Percentiles rank a stretch among this genome's conserved stretches.
Conservation (phyloP, 2,113 vertebrate species). For the Psittacus erithacus region DNA sequence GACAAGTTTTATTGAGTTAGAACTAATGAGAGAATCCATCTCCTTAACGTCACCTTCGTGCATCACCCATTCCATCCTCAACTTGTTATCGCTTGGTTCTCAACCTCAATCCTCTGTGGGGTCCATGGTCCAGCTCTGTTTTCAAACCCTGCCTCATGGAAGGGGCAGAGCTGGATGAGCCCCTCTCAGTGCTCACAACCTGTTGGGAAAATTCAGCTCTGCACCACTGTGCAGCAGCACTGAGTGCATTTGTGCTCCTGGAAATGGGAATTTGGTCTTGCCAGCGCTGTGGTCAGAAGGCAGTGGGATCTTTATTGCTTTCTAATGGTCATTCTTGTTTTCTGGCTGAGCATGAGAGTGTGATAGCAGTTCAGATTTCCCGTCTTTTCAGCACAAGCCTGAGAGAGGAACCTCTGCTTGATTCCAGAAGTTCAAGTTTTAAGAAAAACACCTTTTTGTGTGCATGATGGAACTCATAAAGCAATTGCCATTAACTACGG, state of each 20-base stretch:
- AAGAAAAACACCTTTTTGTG: background rate
- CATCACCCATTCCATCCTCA: background rate
- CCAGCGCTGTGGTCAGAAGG: background rate
- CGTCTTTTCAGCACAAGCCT: background rate
- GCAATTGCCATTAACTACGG: background rate
- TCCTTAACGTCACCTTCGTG: background rate
- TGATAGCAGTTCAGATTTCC: background rate
- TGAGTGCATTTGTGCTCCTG: accelerated
- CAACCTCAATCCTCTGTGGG: background rate
- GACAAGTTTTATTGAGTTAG: background rate
- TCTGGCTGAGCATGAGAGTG: background rate
- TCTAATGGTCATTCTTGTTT: background rate
- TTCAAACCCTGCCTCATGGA: background rate
- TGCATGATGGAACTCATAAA: background rate
- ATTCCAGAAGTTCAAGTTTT: background rate
- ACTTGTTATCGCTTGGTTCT: background rate
- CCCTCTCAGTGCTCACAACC: accelerated
- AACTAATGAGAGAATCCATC: background rate
- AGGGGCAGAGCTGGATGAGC: background rate
- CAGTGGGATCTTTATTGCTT: background rate
- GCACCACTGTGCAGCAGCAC: accelerated
- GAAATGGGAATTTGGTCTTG: background rate
- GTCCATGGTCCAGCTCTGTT: accelerated
- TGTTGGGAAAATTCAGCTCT: background rate
- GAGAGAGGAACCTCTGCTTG: background rate